A percentile compares a stretch with the other conserved stretches of the same genome.
These are phyloP conservation scores for Myodes glareolus DNA, from an alignment of 2,113 vertebrate species.

Conservation along the genomic window DNA sequence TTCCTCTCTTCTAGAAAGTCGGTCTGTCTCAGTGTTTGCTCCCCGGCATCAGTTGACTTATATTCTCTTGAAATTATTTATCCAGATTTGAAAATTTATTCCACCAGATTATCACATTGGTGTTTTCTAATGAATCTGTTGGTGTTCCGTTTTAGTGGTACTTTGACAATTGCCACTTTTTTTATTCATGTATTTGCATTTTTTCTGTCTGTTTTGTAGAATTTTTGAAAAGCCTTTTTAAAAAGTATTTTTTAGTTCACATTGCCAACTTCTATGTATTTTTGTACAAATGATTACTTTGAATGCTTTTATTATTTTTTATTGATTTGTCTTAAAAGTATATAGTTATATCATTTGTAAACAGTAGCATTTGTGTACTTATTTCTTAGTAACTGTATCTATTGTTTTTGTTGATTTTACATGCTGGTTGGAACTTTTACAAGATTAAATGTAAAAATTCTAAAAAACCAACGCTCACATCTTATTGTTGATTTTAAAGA, in stretches of 20 bases:
- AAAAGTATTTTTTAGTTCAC: not conserved
- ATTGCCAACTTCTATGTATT: slow-evolving; percentile 13
- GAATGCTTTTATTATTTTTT: not conserved
- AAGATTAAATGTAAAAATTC: slow-evolving; percentile 32
- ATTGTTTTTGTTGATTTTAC: slow-evolving; percentile 27
- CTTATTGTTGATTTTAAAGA: slow-evolving; percentile 11
- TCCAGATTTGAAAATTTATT: slow-evolving; percentile 37
- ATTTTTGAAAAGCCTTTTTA: not conserved
- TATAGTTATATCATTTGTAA: slow-evolving; percentile 5
- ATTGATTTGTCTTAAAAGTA: not conserved
- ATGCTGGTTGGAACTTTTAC: not conserved
- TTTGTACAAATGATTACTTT: slow-evolving; percentile 9
- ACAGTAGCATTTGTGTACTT: not conserved
- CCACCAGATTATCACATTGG: not conserved
- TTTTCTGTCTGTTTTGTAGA: not conserved
- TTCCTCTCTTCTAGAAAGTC: slow-evolving; percentile 29
- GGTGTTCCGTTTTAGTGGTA: not conserved
- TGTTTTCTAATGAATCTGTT: slow-evolving; percentile 34
- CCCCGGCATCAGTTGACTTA: not conserved
- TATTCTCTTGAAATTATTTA: slow-evolving; percentile 36
- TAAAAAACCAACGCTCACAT: not conserved
- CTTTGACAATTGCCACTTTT: not conserved
- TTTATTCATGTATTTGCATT: not conserved
- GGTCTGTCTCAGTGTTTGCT: not conserved
- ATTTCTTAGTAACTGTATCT: not conserved